Evolutionary conservation across 2,113 vertebrate species (phyloP), one percentile per base, ranked within the genome.

Genomic region (Cinclus mexicanus): DNA sequence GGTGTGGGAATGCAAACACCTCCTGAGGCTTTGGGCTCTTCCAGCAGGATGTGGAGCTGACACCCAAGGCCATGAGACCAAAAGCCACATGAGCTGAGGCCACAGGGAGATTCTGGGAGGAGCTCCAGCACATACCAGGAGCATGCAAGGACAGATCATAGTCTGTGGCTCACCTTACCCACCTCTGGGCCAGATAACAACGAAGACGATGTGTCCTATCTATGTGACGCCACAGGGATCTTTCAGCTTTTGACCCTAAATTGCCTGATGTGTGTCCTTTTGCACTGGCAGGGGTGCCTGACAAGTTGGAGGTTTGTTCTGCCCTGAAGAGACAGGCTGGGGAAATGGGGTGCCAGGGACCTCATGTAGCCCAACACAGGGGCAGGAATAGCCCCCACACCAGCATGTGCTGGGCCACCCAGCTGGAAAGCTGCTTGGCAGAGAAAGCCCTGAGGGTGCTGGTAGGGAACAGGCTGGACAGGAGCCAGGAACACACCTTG

Each of bases 61-160:
- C 39, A 56, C 12, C 14, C 0, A 3, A 16, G 47, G 39, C 49
- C 67, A 11, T 0, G 2, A 33, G 24, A 79, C 57, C 44, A 53
- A 67, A 87, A 74, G 49, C 39, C 26, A 20, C 11, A 12, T 10
- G 29, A 76, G 35, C 17, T 31, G 42, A 64, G 23, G 42, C 33
- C 19, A 33, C 31, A 50, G 42, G n/a, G 18, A 70, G 44, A 31
- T 59, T 23, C 20, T 63, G 72, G 42, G 41, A 70, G 76, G 70
- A 49, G 35, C 60, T 77, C 22, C 26, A 44, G 39, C 42, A 31
- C 0, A 7, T 6, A 26, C 7, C 25, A 55, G 20, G 33, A 57
- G 6, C 1, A 6, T 42, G 55, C 39, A 49, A 29, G 35, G 33
- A 75, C 52, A 56, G 26, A 3, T 28, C 29, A 33, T 57, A 39